Base-by-base conservation (phyloP, 2,888 invertebrate species). In the Biston stratarius region DNA sequence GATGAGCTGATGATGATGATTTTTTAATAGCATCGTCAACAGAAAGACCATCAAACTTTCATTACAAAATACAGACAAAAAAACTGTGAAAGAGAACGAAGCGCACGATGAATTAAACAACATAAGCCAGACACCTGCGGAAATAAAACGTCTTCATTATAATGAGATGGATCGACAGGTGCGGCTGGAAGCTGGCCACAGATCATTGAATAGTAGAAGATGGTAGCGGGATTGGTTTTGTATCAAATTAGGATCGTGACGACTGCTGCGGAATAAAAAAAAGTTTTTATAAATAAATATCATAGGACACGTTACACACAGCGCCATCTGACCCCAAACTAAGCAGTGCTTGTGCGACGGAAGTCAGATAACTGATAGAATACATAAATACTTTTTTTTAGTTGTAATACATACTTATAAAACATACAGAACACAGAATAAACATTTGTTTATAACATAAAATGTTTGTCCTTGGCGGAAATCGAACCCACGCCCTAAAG, bases 41-140 rank as follows among this genome's bases (percentile, higher is more conserved):
- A 47, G 15, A 61, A 36, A 24, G 5, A 15, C 42, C 24, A 33
- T 42, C 12, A 45, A 38, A 52, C 8, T 56, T 61, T 45, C 51
- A 59, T 55, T 52, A 80, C 33, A 70, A 65, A 74, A 72, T 73
- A 62, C 61, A 73, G 52, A 60, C 40, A 77, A 81, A 87, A n/a
- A 90, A 90, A 89, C 81, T 77, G 78, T 82, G 74, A 83, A 89
- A 90, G 90, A 88, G 91, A 92, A 94, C 92, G 93, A 92, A 92
- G 90, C 88, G 89, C 88, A 89, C 90, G 90, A 90, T 90, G 90
- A 91, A 92, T 91, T 89, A 89, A 91, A 90, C 84, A 89, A 89
- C 87, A 88, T 90, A 91, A 91, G 86, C 82, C 71, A 76, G 84
- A 88, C 93, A 93, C 93, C 93, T 93, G 93, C 92, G 83, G 79